These are phyloP conservation scores for Vultur gryphus DNA, from an alignment of 2,797 vertebrate genomes.

Conservation along the genomic window DNA sequence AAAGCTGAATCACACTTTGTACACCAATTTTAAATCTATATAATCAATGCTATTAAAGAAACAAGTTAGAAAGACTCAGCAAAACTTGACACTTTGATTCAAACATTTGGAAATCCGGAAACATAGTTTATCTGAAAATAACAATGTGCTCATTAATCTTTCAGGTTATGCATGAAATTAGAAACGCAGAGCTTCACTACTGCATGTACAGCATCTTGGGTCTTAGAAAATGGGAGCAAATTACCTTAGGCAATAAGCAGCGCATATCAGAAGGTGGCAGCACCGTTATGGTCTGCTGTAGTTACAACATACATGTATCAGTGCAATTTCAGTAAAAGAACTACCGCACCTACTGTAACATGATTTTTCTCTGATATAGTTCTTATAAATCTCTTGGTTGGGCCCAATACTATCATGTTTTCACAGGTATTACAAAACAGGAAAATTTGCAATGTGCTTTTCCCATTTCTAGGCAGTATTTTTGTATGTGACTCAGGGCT, in stretches of 20 bases:
- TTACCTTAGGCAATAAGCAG: background rate
- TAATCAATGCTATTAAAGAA: background rate
- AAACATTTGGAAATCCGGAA: background rate
- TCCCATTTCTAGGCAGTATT: background rate
- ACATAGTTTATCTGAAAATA: background rate
- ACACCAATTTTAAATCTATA: background rate
- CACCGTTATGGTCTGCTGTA: background rate
- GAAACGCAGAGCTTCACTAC: background rate
- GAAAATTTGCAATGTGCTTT: background rate
- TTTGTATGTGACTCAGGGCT: background rate
- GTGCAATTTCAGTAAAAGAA: background rate
- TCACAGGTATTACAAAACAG: background rate
- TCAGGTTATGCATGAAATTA: background rate
- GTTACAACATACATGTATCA: accelerated
- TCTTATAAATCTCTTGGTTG: background rate
- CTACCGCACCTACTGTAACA: background rate
- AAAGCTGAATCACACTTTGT: background rate
- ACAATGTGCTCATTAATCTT: background rate
- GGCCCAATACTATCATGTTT: background rate
- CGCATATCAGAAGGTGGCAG: slow-evolving; percentile 20
- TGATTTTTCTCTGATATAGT: background rate
- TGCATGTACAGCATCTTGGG: accelerated
- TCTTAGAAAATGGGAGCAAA: background rate
- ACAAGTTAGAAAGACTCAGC: background rate
- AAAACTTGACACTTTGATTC: background rate